These are phyloP conservation scores for Anastrepha ludens DNA, from an alignment of 1,140 invertebrate species.

Conservation along the genomic window DNA sequence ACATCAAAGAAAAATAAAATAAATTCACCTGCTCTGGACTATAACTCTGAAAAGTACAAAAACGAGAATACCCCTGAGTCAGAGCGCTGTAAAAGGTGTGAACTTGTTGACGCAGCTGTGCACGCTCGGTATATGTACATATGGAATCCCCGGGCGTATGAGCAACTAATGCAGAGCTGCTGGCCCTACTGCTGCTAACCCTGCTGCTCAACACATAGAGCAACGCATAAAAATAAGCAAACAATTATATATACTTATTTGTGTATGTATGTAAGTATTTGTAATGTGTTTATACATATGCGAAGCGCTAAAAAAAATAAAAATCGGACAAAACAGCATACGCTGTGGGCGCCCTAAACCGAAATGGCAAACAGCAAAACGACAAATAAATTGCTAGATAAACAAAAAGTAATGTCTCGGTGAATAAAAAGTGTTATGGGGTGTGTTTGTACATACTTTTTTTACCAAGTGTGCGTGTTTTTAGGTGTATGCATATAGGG, in stretches of 20 bases:
- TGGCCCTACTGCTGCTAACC: too few species aligned
- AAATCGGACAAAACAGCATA: not conserved
- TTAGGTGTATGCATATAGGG: not conserved
- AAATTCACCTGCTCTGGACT: too few species aligned
- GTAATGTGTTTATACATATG: not conserved
- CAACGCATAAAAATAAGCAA: not conserved
- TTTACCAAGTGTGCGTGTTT: not conserved
- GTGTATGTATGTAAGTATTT: not conserved
- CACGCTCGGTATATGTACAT: not conserved
- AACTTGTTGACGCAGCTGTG: constrained; percentile 18
- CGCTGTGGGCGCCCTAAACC: not conserved
- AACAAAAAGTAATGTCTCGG: constrained; percentile 28
- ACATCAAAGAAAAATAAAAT: too few species aligned
- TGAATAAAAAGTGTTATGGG: not conserved
- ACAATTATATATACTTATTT: not conserved
- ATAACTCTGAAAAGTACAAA: too few species aligned
- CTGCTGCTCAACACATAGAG: not conserved
- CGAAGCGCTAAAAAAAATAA: constrained; percentile 9
- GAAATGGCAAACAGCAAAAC: not conserved
- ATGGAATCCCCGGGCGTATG: not conserved
- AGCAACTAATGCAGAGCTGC: not conserved
- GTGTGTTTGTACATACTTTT: not conserved
- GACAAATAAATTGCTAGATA: constrained; percentile 23
- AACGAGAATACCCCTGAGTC: not conserved
- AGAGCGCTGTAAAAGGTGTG: not conserved